Base-by-base conservation (phyloP, 1,140 invertebrate genomes). In the Eufriesea mexicana region DNA sequence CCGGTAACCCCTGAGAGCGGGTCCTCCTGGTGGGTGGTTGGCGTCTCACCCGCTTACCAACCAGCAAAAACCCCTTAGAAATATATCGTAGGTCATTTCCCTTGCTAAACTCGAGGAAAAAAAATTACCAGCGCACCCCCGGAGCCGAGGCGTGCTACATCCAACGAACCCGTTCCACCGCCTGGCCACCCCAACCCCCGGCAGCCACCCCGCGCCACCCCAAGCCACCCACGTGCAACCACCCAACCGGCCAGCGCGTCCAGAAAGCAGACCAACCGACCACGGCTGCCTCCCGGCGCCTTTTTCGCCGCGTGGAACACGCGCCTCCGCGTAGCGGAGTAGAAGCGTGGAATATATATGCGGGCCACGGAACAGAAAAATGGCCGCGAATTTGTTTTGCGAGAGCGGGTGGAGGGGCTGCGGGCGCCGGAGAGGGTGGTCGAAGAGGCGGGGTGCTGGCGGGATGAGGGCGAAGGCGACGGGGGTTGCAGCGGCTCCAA, bases 31-130 rank as follows among this genome's bases (percentile, higher is more conserved):
- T 89, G 86, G 84, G 83, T 88, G 90, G 87, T 89, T 92, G 89
- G 90, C 88, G 85, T 91, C 90, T 91, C 91, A 86, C 84, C 89
- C 88, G 87, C 85, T 86, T 89, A 86, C 83, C 84, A 86, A 61
- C 86, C 75, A 81, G 88, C 84, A 91, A 92, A 92, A 93, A 92
- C 90, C 90, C 91, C 91, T 92, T 92, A 92, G 91, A 93, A 93
- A 92, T 93, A 93, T 92, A 93, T 92, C 92, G 91, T 92, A 93
- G 92, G 91, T 91, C 90, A 93, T 93, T 93, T 92, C 92, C 91
- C 92, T 93, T 92, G 92, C 91, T 93, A 92, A 92, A 92, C 89
- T 92, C 89, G 88, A 86, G 86, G 83, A 90, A 91, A 91, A 92
- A 91, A 92, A 92, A 91, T 91, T 86, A 89, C 90, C 84, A 80